Evolutionary conservation across 37 sponge, comb jelly and placozoan genomes (phyloP), one percentile per base, ranked within the genome.

Genomic region (Beroe forskalii): DNA sequence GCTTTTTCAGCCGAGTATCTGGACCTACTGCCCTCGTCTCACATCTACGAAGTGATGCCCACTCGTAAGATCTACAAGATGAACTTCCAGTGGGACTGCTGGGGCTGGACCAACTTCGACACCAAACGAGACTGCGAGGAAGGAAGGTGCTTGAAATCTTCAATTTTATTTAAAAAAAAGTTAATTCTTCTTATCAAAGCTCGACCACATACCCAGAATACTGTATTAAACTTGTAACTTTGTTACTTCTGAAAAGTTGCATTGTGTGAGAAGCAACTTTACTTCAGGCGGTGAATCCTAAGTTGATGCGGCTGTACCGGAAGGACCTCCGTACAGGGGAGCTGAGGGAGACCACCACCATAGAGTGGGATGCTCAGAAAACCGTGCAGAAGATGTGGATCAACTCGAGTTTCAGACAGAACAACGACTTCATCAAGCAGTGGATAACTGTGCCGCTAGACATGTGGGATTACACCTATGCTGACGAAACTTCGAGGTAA

Each of bases 11-110:
- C 48, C 27, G 86, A 80, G 55, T 80, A 80, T 27, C 24, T 44
- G 27, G 40, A 35, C 55, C 30, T 80, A 48, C 12, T 80, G 86
- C 86, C 44, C 8, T n/a, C 28, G 40, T 43, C 39, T 23, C 86
- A 80, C 48, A 80, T 80, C 1, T 80, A 80, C 48, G 86, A 80
- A 37, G 86, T 80, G 17, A 44, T 80, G 55, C 86, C 86, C 3
- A 43, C 86, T 27, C 86, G 86, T 0, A 80, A 80, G 30, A 44
- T 80, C 55, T 80, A 44, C 86, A 80, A 80, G 55, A 80, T 80
- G 40, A 80, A 80, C 86, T 20, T 80, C 43, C 44, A 80, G 55
- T 80, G 86, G 86, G 35, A 80, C 27, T 80, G 86, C 55, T 8
- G 42, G 12, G 86, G 86, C 4, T 80, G 86, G 86, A 27, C 4